phyloP scores from a whole-genome alignment of 2,888 invertebrate species.

The Petrolisthes cinctipes region DNA sequence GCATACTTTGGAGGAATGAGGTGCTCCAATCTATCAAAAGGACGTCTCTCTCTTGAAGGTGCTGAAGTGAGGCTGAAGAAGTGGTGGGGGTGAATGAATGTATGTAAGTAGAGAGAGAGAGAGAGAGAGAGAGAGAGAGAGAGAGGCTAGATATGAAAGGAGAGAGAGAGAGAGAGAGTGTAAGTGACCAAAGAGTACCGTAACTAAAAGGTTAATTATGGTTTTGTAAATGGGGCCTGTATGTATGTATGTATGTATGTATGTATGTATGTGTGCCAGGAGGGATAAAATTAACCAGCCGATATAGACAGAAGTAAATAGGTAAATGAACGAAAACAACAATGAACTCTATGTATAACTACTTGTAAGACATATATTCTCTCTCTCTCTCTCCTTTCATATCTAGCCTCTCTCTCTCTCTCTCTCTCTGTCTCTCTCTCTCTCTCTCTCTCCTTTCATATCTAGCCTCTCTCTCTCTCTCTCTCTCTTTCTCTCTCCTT shows the following conservation, averaged over 20 bases:
- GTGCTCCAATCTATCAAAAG: not conserved
- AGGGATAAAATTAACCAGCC: not conserved
- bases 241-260: not conserved
- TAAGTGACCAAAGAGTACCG: not conserved
- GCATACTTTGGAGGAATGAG: not conserved
- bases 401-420: not conserved
- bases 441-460: not conserved
- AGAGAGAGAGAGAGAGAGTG: not conserved
- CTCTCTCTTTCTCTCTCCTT: not conserved
- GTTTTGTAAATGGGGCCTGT: not conserved
- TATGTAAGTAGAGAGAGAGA: not conserved
- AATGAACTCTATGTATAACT: not conserved
- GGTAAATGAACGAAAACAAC: not conserved
- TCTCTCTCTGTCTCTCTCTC: not conserved
- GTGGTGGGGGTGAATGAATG: not conserved
- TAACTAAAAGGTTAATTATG: not conserved
- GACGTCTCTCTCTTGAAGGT: not conserved
- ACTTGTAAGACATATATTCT: not conserved
- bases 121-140: constrained; percentile 28
- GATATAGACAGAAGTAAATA: not conserved
- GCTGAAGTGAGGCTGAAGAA: not conserved
- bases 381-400: not conserved
- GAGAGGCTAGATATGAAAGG: not conserved
- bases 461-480: too few species aligned
- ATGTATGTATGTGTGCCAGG: not conserved